Base-by-base conservation (phyloP, 2,888 invertebrate genomes). In the Parnassius apollo region DNA sequence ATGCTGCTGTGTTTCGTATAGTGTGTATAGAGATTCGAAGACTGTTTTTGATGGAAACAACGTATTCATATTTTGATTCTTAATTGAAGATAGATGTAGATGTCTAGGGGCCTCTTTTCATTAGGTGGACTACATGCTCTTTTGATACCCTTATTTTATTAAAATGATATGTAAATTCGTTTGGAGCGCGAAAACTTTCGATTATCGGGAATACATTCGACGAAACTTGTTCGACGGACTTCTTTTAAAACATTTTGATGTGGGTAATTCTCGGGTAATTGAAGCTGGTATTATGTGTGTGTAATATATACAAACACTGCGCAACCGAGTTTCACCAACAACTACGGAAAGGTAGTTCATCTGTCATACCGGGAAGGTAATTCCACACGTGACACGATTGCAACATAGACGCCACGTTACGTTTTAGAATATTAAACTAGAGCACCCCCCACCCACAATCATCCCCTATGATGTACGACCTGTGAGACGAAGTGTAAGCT, bases 341-440 rank as follows among this genome's bases (percentile, higher is more conserved):
- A 67, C 60, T 61, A 58, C 65, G 56, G 57, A 46, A 53, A 64
- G 61, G 67, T 66, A 64, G 66, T 67, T 68, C 68, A 70, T 66
- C 59, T 66, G 62, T 64, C 66, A 65, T 61, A 13, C 18, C n/a
- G 48, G 55, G 64, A 65, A 52, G 69, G 72, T 71, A 71, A 75
- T 72, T 70, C 66, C 69, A 69, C 74, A 68, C 73, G 73, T 72
- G 72, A 68, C 66, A 67, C 59, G 67, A 67, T 69, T 64, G 67
- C 68, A 68, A 49, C 61, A 61, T 53, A 53, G 53, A 58, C 64
- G 65, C 56, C 57, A 46, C 61, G 59, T 65, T 54, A 63, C 65
- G 62, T 69, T 70, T 68, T 65, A 68, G 69, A 72, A 74, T 75
- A 73, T 72, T 71, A 71, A 72, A 70, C 65, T 62, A 49, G 64